Evolutionary conservation across 2,113 vertebrate species (phyloP).

Genomic region (Mustela nigripes): DNA sequence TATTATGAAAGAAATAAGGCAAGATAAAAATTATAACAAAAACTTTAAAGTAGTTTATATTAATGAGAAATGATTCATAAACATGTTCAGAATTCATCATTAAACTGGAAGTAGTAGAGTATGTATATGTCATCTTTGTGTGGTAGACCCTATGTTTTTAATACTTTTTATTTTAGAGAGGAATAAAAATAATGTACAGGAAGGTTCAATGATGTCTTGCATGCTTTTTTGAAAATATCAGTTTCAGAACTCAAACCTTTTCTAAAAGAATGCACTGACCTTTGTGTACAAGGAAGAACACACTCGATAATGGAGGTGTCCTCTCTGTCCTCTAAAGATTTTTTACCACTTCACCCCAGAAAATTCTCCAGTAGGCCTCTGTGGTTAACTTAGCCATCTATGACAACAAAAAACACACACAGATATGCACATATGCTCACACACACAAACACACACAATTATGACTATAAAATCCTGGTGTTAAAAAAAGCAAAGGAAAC

Average conservation of each 20-base stretch:
- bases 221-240: not conserved
- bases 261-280: not conserved
- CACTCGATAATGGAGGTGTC: not conserved
- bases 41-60: not conserved
- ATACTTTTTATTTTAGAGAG: not conserved
- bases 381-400: not conserved
- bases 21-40: not conserved
- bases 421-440: not conserved
- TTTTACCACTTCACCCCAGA: not conserved
- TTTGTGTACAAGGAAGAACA: not conserved
- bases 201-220: not conserved
- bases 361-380: not conserved
- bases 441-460: not conserved
- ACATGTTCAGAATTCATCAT: not conserved
- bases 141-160: not conserved
- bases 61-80: not conserved
- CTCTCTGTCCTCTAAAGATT: not conserved
- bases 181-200: not conserved
- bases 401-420: not conserved
- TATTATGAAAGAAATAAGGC: not conserved
- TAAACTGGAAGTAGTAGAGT: not conserved
- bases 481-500: not conserved
- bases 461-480: not conserved
- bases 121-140: fast-evolving
- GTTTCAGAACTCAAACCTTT: not conserved